Conservation (phyloP, 2,113 vertebrate genomes). For the Mixornis gularis region DNA sequence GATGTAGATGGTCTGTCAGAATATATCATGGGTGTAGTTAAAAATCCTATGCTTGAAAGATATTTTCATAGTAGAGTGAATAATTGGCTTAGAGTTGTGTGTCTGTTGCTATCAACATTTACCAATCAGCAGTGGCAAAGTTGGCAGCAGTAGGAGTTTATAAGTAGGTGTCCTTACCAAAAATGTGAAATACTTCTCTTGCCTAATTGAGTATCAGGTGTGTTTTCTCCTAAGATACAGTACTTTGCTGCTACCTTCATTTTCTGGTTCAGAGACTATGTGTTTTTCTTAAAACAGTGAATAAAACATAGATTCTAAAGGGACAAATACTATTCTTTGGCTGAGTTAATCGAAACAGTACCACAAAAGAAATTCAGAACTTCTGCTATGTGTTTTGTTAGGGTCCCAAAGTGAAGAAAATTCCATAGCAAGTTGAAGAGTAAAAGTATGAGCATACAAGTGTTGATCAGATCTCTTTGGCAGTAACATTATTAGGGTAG, state of each 20-base stretch:
- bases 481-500: background rate
- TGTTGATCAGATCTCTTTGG: background rate
- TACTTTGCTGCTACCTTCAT: background rate
- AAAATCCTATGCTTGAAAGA: background rate
- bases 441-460: background rate
- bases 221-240: background rate
- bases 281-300: background rate
- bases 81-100: background rate
- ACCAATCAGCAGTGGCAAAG: background rate
- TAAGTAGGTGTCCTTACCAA: background rate
- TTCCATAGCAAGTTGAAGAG: background rate
- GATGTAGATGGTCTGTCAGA: background rate
- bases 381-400: accelerated
- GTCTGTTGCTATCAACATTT: background rate
- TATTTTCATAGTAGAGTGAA: background rate
- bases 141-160: background rate
- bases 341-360: background rate
- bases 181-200: background rate
- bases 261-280: background rate
- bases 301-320: background rate
- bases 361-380: background rate
- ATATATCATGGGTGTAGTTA: background rate
- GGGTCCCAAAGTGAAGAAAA: background rate
- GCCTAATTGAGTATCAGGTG: background rate
- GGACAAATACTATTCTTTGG: background rate